Percentiles rank a stretch among this genome's conserved stretches.
Evolutionary conservation across 2,797 vertebrate genomes (phyloP).

Genomic region (Nothura maculosa): DNA sequence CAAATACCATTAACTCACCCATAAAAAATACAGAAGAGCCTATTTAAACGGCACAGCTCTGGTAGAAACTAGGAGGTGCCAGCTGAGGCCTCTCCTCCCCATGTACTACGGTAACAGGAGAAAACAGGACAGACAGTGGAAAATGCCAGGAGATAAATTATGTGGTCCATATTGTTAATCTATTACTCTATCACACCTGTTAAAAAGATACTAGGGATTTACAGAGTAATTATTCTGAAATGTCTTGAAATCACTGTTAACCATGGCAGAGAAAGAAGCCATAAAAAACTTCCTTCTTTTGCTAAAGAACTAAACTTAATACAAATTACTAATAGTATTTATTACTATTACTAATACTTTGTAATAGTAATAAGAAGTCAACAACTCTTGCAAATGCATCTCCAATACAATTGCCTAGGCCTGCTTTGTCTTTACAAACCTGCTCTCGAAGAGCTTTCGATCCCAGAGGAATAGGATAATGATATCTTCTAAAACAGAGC

Average conservation of each 20-base stretch:
- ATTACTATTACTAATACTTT: too few species aligned
- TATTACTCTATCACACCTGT: neutral
- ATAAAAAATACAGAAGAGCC: neutral
- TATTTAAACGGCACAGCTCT: constrained; percentile 15
- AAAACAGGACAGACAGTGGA: neutral
- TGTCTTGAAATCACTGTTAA: neutral
- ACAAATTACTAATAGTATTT: too few species aligned
- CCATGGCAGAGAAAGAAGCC: neutral
- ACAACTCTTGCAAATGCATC: neutral
- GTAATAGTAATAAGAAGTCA: neutral
- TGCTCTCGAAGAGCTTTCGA: neutral
- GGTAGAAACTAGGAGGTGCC: neutral
- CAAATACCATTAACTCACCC: constrained; percentile 23
- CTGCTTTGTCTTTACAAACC: neutral
- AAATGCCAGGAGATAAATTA: neutral
- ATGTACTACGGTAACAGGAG: neutral
- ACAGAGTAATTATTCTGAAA: neutral
- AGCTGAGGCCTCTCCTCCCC: neutral
- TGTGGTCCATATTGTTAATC: neutral
- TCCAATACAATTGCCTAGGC: neutral
- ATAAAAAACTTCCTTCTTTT: neutral
- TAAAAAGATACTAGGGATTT: neutral
- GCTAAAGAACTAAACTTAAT: neutral
- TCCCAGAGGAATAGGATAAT: neutral
- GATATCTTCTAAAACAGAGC: neutral